Evolutionary conservation across 1,140 invertebrate genomes (phyloP).

Genomic region (Harlomillsia oculata): DNA sequence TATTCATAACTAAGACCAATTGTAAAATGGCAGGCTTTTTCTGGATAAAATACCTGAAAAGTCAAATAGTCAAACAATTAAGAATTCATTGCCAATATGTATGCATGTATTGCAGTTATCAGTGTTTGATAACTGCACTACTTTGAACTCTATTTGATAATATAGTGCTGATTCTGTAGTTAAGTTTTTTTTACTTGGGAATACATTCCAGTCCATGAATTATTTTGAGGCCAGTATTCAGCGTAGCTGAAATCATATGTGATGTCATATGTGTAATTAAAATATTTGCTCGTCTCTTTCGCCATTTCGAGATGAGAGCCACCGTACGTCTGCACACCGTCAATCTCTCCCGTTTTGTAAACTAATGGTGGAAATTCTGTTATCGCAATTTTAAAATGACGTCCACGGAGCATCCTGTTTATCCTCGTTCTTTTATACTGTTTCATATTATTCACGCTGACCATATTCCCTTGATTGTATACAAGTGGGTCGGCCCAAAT

Average conservation of each 20-base stretch:
- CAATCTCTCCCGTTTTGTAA: neutral
- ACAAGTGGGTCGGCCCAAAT: neutral
- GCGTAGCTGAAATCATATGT: neutral
- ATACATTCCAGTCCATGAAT: constrained; percentile 7
- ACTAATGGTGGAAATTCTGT: neutral
- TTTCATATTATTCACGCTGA: neutral
- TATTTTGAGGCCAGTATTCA: constrained; percentile 1
- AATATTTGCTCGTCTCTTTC: neutral
- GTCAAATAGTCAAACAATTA: neutral
- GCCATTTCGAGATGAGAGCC: neutral
- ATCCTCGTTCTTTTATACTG: neutral
- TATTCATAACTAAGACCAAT: neutral
- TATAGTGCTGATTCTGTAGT: neutral
- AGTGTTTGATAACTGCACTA: neutral
- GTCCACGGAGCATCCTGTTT: neutral
- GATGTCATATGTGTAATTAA: constrained; percentile 1
- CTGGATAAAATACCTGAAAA: neutral
- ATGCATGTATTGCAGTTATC: neutral
- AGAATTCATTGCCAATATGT: too few relatives aligned
- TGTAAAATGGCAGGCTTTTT: neutral
- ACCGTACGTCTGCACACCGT: neutral
- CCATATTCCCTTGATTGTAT: neutral
- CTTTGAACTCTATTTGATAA: neutral
- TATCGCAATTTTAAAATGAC: neutral
- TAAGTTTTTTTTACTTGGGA: neutral